A percentile compares a stretch with the other conserved stretches of the same genome.
Conservation (phyloP, 2,888 invertebrate genomes). For the Xestia rhomboidea region DNA sequence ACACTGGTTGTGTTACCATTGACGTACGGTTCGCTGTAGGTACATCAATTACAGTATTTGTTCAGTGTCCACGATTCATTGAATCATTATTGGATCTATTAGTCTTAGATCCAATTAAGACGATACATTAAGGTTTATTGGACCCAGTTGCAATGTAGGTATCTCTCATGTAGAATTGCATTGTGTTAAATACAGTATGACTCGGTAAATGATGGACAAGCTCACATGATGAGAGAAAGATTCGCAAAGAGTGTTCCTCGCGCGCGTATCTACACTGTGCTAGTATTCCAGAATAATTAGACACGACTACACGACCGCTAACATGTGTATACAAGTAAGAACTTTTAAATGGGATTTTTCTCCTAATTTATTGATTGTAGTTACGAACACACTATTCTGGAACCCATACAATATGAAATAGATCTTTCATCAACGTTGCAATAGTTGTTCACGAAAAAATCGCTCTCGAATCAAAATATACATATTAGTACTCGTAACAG, state of each 20-base stretch:
- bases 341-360: too few species aligned
- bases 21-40: neutral
- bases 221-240: neutral
- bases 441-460: too few species aligned
- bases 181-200: neutral
- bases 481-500: too few species aligned
- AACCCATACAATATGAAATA: too few species aligned
- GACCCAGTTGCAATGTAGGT: neutral
- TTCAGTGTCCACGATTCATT: conserved; percentile 8
- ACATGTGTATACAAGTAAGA: too few species aligned
- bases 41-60: conserved; percentile 11
- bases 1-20: neutral
- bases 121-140: conserved; percentile 32
- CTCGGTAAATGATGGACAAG: neutral
- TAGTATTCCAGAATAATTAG: neutral
- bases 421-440: too few species aligned
- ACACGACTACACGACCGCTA: neutral
- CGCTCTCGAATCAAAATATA: too few species aligned
- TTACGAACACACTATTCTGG: too few species aligned
- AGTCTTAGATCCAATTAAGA: conserved; percentile 31
- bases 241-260: neutral
- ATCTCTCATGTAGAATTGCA: neutral
- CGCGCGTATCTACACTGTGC: neutral
- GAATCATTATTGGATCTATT: conserved; percentile 16
- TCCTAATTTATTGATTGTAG: too few species aligned